Conservation (phyloP, 1,140 invertebrate genomes). For the Asbolus verrucosus region DNA sequence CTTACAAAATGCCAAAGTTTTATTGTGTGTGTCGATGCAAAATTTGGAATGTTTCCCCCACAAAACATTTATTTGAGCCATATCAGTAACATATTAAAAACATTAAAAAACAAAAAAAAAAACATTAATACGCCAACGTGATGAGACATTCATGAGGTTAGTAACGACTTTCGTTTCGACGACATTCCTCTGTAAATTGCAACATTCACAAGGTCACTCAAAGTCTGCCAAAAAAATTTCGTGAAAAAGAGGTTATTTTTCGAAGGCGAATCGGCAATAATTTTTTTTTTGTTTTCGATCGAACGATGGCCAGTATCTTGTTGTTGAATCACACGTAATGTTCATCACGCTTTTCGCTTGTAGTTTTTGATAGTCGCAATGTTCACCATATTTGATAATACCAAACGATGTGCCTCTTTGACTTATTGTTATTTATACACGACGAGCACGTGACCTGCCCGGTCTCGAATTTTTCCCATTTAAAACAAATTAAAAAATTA, state of each 20-base stretch:
- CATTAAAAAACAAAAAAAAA: no score
- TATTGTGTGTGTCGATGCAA: slow-evolving; percentile 43
- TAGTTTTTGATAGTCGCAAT: slow-evolving; percentile 53
- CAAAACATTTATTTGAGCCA: slow-evolving; percentile 53
- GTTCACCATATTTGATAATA: slow-evolving; percentile 62
- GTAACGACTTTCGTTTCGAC: slow-evolving; percentile 32
- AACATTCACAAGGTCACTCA: slow-evolving; percentile 58
- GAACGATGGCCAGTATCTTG: slow-evolving; percentile 22
- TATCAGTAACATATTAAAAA: slow-evolving; percentile 55
- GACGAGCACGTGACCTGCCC: slow-evolving; percentile 59
- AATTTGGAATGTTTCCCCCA: slow-evolving; percentile 46
- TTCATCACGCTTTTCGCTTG: slow-evolving; percentile 55
- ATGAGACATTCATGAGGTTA: slow-evolving; percentile 48
- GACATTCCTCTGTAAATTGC: slow-evolving; percentile 43
- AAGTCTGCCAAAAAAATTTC: slow-evolving; percentile 55
- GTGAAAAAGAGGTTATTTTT: slow-evolving; percentile 19
- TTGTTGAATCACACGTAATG: slow-evolving; percentile 42
- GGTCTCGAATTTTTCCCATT: slow-evolving; percentile 56
- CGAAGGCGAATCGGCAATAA: slow-evolving; percentile 22
- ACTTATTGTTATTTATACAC: slow-evolving; percentile 52
- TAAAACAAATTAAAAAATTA: not conserved
- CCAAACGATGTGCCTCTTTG: slow-evolving; percentile 64
- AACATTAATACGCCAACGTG: slow-evolving; percentile 45
- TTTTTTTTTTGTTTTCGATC: not conserved
- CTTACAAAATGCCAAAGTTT: slow-evolving; percentile 58